phyloP scores from a whole-genome alignment of 2,113 vertebrate species.

The Haemorhous mexicanus region DNA sequence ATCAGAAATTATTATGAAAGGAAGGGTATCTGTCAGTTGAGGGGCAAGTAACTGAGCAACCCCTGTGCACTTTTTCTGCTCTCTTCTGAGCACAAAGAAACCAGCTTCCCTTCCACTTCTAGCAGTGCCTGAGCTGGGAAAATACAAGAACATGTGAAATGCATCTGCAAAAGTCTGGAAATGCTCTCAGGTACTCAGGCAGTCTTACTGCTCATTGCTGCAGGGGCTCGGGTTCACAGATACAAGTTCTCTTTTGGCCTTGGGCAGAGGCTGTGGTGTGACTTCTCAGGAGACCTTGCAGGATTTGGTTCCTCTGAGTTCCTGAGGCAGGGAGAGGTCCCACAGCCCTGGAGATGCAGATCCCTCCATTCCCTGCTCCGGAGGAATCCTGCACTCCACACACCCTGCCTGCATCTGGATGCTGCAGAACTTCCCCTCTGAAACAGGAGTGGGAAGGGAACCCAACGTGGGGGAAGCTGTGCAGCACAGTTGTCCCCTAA shows the following conservation, averaged over 20 bases:
- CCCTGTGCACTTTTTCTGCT: neutral
- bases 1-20: conserved; percentile 43
- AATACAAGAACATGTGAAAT: neutral
- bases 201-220: rapidly evolving
- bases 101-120: neutral
- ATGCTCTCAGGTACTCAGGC: neutral
- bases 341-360: rapidly evolving
- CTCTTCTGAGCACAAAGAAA: neutral
- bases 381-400: rapidly evolving
- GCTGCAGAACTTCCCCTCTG: too few species aligned
- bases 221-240: neutral
- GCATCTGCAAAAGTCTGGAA: neutral
- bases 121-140: neutral
- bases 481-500: neutral
- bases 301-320: neutral
- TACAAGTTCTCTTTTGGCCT: neutral
- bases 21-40: neutral
- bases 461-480: neutral
- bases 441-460: neutral
- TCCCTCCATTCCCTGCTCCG: rapidly evolving
- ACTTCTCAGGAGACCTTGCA: neutral
- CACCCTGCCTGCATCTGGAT: rapidly evolving
- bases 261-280: neutral
- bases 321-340: neutral
- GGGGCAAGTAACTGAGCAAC: neutral